Base-by-base conservation (phyloP, 2,113 vertebrate species). In the Entelurus aequoreus region DNA sequence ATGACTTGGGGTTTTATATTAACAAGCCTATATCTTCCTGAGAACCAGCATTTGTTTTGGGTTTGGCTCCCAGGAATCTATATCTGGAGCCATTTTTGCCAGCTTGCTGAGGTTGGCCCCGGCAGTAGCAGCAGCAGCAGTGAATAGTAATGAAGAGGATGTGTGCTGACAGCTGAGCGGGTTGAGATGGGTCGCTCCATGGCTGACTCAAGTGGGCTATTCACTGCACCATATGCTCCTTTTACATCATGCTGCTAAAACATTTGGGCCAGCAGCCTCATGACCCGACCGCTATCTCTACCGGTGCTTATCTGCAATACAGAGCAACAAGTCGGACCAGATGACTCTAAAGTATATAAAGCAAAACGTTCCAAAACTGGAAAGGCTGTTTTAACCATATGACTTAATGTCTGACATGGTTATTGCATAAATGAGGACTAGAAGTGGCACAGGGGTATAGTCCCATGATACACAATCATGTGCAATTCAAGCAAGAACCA, bases 101-200 rank as follows among this genome's bases (percentile, higher is more conserved):
- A 4, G 65, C 60, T 59, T 54, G 54, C 63, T 11, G 60, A 72
- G 69, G 67, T 72, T 38, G 63, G 69, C 69, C 69, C 28, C 37
- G 54, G 37, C 8, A 42, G 37, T 40, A 28, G 28, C 28, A 16
- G 8, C 54, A 62, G 72, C 65, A 78, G 68, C 65, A 60, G 58
- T 79, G 71, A 75, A 73, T 44, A 63, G 62, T 70, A 71, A 81
- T 67, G 76, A 81, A 62, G 76, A 79, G 73, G 80, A 80, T 75
- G 79, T 75, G 51, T 71, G 74, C 75, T 69, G 80, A 82, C 83
- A 81, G 76, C 77, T 81, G 73, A 84, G 72, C 51, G 63, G 76
- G 74, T 59, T 69, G 66, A 68, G 71, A 71, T 54, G 65, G 68
- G 65, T 56, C 66, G 69, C 60, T 79, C 74, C 74, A 68, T 66